Evolutionary conservation across 2,888 invertebrate species (phyloP).

Genomic region (Eristalinus sepulchralis): DNA sequence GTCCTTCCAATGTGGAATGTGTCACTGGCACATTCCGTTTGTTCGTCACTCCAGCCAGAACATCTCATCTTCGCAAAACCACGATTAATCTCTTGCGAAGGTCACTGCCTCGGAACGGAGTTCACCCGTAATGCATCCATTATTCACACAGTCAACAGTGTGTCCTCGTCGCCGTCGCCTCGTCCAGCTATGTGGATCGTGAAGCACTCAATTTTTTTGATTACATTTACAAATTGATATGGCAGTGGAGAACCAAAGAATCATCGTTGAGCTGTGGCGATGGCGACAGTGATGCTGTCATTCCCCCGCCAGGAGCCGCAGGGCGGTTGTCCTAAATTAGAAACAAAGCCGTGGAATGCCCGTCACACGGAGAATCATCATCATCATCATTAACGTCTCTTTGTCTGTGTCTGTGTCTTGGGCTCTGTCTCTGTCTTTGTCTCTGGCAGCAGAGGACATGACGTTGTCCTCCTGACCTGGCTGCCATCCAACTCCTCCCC

Average conservation of each 20-base stretch:
- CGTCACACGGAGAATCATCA: background rate
- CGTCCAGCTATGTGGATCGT: background rate
- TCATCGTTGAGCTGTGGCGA: background rate
- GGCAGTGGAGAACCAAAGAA: constrained; percentile 13
- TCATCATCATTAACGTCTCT: background rate
- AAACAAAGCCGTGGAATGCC: constrained; percentile 14
- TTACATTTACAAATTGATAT: constrained; percentile 43
- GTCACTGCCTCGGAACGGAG: background rate
- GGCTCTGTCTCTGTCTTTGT: background rate
- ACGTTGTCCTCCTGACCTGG: background rate
- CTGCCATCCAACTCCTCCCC: background rate
- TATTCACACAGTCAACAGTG: constrained; percentile 26
- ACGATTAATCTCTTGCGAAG: constrained; percentile 1
- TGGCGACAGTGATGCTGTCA: background rate
- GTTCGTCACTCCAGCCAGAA: too few relatives aligned
- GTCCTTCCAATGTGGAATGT: background rate
- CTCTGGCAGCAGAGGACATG: background rate
- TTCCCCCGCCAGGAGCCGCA: background rate
- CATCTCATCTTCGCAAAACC: background rate
- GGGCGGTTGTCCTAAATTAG: constrained; percentile 8
- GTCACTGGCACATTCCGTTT: background rate
- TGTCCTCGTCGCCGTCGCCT: background rate
- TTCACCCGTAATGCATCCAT: constrained; percentile 24
- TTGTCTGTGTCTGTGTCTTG: background rate
- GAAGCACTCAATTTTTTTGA: constrained; percentile 10